Base-by-base conservation (phyloP, 2,888 invertebrate genomes). In the Embidobia sp. region DNA sequence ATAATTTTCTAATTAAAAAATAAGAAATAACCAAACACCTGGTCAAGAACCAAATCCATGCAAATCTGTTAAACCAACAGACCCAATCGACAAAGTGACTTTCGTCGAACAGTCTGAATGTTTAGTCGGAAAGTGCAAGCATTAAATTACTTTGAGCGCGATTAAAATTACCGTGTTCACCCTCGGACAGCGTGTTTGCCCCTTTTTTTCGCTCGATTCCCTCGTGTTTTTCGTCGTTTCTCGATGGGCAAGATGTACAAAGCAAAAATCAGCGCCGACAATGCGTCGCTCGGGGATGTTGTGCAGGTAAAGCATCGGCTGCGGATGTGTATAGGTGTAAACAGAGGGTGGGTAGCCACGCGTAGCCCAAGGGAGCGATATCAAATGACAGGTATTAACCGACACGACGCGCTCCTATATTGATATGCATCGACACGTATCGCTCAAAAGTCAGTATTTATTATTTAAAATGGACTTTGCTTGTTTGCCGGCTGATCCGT, bases 341-440 rank as follows among this genome's bases (percentile, higher is more conserved):
- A 63, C 57, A 72, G 40, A 61, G 73, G 44, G 74, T 66, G 55
- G 35, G 40, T 31, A 29, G 48, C 55, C 48, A 63, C 72, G 31
- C 48, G 49, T 49, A 15, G 18, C 63, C 61, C 66, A 16, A 53
- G 70, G 67, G 64, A 55, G 44, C 37, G 59, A 49, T 66, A 53
- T 57, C 64, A 57, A 63, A 57, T 66, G 64, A 64, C 73, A 69
- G 55, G 66, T 70, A 78, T 78, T 75, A 78, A 70, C 61, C 61
- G 22, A 11, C 27, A 33, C 66, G 26, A 27, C 44, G 53, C 61
- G 44, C 63, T 49, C 57, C 49, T 67, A 61, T 73, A 73, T 77
- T 77, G 77, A 77, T 77, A 77, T 77, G 72, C 77, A 73, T 77
- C 77, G 63, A 77, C 73, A 77, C 77, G 77, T 61, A 72, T 67